These are phyloP conservation scores for Crotalus helleri DNA, from an alignment of 2,113 vertebrate genomes.

Conservation along the genomic window DNA sequence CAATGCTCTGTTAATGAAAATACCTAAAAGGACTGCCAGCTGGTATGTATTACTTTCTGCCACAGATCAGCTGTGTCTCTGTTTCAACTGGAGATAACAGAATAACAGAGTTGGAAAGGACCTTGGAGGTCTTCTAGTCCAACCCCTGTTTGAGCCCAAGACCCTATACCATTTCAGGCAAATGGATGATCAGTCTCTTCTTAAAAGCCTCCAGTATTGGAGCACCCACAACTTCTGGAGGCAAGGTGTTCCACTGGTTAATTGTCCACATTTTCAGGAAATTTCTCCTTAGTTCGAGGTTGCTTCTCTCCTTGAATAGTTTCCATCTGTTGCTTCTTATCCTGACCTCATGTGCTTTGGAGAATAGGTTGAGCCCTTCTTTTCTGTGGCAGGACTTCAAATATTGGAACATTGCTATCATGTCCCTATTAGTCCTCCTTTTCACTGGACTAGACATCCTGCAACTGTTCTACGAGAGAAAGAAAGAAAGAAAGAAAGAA, in stretches of 20 bases:
- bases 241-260: fast-evolving
- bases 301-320: not conserved
- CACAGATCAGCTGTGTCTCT: not conserved
- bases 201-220: not conserved
- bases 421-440: not conserved
- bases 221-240: not conserved
- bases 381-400: not conserved
- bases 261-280: not conserved
- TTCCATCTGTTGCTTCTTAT: not conserved
- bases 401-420: not conserved
- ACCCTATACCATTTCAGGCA: not conserved
- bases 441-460: not conserved
- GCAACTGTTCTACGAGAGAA: too few species aligned
- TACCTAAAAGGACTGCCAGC: not conserved
- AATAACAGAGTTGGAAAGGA: not conserved
- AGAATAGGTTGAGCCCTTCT: not conserved
- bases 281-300: not conserved
- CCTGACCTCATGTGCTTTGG: not conserved
- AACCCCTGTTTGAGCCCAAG: not conserved
- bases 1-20: not conserved
- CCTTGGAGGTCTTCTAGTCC: not conserved
- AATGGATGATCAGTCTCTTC: not conserved
- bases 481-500: too few species aligned
- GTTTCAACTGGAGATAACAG: not conserved
- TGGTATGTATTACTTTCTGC: not conserved